Conservation (phyloP, 1,140 invertebrate genomes). For the Arion vulgaris region DNA sequence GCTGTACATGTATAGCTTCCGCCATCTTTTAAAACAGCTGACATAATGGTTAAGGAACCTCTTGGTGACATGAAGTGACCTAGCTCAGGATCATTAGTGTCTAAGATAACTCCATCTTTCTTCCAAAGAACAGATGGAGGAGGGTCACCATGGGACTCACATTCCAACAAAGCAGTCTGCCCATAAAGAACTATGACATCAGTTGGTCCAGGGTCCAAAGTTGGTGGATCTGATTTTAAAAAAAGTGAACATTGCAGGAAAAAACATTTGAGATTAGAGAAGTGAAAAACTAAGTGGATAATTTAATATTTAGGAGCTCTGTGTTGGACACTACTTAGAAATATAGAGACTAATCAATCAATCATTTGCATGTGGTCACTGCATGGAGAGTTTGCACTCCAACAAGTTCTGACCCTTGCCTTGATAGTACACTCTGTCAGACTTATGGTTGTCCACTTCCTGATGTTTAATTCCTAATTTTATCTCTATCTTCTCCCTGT, state of each 20-base stretch:
- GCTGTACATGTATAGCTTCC: slow-evolving; percentile 74
- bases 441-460: too few species aligned
- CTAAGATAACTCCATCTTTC: slow-evolving; percentile 63
- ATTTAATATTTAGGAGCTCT: too few species aligned
- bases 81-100: slow-evolving; percentile 46
- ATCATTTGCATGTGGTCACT: too few species aligned
- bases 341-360: too few species aligned
- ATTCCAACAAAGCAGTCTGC: slow-evolving; percentile 65
- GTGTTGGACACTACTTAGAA: too few species aligned
- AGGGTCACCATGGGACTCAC: slow-evolving; percentile 75
- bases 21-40: slow-evolving; percentile 55
- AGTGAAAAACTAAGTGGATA: too few species aligned
- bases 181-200: slow-evolving; percentile 94
- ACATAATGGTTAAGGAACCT: slow-evolving; percentile 53
- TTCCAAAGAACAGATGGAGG: slow-evolving; percentile 69
- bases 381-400: too few species aligned
- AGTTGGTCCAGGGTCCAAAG: slow-evolving; percentile 87
- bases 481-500: too few species aligned
- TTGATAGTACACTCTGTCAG: too few species aligned
- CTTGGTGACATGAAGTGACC: slow-evolving; percentile 45
- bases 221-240: slow-evolving; percentile 87
- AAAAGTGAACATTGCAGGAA: slow-evolving; percentile 42
- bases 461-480: too few species aligned
- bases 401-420: too few species aligned
- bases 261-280: too few species aligned